Evolutionary conservation across 92 coral and sea anemone species (phyloP).

Genomic region (Porites cylindrica): DNA sequence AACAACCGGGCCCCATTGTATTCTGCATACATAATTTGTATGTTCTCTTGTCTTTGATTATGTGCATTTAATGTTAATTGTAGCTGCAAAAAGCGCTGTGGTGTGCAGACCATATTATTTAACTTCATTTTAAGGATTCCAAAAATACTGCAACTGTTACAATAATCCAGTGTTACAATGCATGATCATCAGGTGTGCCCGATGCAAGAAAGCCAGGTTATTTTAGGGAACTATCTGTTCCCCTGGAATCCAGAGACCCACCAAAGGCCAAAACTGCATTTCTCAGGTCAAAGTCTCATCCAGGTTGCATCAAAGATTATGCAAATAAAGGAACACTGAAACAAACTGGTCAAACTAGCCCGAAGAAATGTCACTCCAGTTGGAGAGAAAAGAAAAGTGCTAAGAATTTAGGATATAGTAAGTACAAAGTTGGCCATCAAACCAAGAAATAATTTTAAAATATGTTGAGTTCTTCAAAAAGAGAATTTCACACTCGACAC

Average conservation of each 20-base stretch:
- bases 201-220: background rate
- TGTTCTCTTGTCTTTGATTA: too few species aligned
- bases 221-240: background rate
- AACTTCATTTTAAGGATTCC: too few species aligned
- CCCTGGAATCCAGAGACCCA: background rate
- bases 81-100: too few species aligned
- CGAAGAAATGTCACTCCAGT: background rate
- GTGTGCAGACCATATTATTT: too few species aligned
- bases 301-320: background rate
- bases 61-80: too few species aligned
- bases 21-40: too few species aligned
- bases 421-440: background rate
- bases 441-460: too few species aligned
- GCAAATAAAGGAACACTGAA: background rate
- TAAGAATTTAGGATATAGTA: background rate
- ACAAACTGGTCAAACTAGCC: background rate
- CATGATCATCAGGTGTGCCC: background rate
- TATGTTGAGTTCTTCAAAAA: too few species aligned
- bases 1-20: too few species aligned
- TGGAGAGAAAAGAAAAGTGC: background rate
- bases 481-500: too few species aligned
- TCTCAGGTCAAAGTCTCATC: background rate
- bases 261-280: background rate
- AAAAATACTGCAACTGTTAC: too few species aligned
- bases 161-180: too few species aligned